A percentile compares a stretch with the other conserved stretches of the same genome.
Conservation (phyloP, 2,888 invertebrate genomes). For the Chloromyia formosa region DNA sequence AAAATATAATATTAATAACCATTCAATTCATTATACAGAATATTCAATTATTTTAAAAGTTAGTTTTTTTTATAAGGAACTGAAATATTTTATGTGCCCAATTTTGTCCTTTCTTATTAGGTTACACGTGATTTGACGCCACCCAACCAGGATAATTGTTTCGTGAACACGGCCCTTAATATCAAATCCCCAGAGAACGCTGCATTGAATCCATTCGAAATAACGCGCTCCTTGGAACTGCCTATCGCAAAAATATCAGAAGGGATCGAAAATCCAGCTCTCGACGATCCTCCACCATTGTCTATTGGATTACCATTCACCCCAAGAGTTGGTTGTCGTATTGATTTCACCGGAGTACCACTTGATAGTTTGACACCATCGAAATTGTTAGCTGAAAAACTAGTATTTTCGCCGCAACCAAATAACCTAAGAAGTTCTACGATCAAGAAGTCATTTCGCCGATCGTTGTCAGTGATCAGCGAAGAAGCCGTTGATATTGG, state of each 20-base stretch:
- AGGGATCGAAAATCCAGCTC: conserved; percentile 54
- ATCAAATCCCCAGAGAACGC: conserved; percentile 57
- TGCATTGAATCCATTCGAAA: conserved; percentile 61
- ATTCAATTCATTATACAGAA: too few species aligned
- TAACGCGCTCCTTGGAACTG: conserved; percentile 54
- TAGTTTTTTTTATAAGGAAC: too few species aligned
- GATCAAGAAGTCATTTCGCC: conserved; percentile 14
- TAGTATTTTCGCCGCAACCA: conserved; percentile 58
- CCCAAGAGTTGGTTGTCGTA: conserved; percentile 61
- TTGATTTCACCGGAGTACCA: conserved; percentile 56
- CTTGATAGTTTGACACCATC: conserved; percentile 59
- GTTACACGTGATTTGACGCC: conserved; percentile 8
- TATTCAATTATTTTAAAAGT: too few species aligned
- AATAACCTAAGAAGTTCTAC: conserved; percentile 50
- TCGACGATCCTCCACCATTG: conserved; percentile 54
- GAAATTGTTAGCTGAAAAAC: conserved; percentile 59
- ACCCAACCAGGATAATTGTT: conserved; percentile 54
- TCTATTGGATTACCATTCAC: conserved; percentile 61
- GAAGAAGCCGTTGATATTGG: conserved; percentile 63
- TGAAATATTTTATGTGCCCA: too few species aligned
- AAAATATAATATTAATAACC: too few species aligned
- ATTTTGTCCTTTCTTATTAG: conserved; percentile 24
- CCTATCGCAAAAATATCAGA: conserved; percentile 38
- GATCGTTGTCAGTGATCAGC: conserved; percentile 57
- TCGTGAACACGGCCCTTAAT: conserved; percentile 61